These are phyloP conservation scores for Callinectes sapidus DNA, from an alignment of 2,888 invertebrate species.

Conservation along the genomic window DNA sequence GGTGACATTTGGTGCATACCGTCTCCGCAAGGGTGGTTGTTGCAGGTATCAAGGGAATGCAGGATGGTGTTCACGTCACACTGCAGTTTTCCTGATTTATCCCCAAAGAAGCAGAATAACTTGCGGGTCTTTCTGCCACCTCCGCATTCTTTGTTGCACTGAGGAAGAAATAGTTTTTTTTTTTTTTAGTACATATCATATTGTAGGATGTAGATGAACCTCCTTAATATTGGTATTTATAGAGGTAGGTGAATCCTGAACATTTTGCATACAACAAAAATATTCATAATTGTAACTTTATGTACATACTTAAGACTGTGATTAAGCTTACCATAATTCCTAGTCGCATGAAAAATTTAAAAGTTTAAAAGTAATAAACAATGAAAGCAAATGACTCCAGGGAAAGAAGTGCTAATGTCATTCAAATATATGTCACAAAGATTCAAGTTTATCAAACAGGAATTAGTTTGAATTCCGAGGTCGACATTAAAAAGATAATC, in stretches of 20 bases:
- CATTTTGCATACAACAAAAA: neutral
- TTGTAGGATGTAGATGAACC: neutral
- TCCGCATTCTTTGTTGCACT: conserved; percentile 87
- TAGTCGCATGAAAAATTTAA: neutral
- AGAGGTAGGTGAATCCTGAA: neutral
- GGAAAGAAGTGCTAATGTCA: neutral
- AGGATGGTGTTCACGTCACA: conserved; percentile 80
- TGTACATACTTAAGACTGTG: neutral
- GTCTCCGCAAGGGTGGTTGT: conserved; percentile 83
- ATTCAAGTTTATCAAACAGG: neutral
- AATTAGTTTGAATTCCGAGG: neutral
- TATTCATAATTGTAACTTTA: neutral
- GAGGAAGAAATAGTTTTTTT: conserved; percentile 63
- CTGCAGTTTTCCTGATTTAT: conserved; percentile 78
- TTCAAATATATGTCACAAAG: neutral
- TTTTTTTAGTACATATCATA: neutral
- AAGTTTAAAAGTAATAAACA: neutral
- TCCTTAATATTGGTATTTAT: neutral
- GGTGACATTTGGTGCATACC: conserved; percentile 78
- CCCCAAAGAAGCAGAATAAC: conserved; percentile 86
- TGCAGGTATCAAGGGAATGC: conserved; percentile 83
- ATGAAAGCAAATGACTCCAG: neutral
- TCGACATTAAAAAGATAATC: neutral
- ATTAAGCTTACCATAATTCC: neutral
- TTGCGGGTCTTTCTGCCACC: conserved; percentile 85